phyloP scores from a whole-genome alignment of 1,140 invertebrate species.

The Tetramorium parvispinum region DNA sequence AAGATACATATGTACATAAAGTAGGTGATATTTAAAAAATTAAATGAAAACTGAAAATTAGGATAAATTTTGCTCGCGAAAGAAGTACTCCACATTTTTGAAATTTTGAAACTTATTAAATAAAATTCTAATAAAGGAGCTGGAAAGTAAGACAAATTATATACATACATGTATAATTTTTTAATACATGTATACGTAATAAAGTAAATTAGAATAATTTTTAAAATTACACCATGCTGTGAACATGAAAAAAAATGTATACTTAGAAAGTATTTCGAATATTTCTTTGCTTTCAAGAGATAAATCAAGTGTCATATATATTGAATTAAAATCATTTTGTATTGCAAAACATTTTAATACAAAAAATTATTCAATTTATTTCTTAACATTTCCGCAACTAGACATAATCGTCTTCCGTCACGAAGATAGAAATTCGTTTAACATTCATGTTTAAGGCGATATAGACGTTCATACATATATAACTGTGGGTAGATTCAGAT shows the following conservation, averaged over 20 bases:
- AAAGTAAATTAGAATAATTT: not conserved
- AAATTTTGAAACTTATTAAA: not conserved
- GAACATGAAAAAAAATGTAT: not conserved
- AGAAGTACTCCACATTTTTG: not conserved
- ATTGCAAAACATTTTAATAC: not conserved
- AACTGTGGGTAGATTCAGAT: slow-evolving; percentile 9
- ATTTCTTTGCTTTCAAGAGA: not conserved
- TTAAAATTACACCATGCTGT: not conserved
- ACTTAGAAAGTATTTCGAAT: not conserved
- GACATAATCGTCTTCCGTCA: not conserved
- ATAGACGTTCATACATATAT: slow-evolving; percentile 8
- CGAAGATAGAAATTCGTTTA: slow-evolving; percentile 24
- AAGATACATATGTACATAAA: not conserved
- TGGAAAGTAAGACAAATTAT: not conserved
- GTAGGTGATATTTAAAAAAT: not conserved
- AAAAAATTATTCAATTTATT: not conserved
- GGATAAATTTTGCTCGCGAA: not conserved
- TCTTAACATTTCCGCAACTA: not conserved
- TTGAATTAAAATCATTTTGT: not conserved
- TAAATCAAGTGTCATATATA: not conserved
- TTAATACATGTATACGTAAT: not conserved
- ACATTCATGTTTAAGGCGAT: not conserved
- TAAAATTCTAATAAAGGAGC: not conserved
- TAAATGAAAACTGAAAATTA: not conserved
- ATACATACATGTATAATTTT: not conserved